Evolutionary conservation across 23 tunicate genomes (phyloP).

Genomic region (Ascidia mentula): DNA sequence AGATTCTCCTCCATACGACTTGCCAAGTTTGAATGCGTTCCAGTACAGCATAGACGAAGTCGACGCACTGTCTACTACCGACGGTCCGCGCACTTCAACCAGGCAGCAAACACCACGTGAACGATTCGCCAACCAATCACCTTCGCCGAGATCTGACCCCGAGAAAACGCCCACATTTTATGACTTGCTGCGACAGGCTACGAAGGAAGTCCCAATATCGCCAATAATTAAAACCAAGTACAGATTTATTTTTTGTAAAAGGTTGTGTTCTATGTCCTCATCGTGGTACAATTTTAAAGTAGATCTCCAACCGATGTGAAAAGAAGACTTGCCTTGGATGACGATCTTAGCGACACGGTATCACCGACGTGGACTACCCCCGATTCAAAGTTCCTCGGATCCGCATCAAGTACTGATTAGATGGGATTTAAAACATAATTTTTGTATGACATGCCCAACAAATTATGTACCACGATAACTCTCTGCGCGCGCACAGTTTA

Average conservation of each 20-base stretch:
- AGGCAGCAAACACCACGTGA: neutral
- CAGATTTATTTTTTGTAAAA: neutral
- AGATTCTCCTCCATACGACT: constrained; percentile 1
- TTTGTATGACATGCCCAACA: too few species aligned
- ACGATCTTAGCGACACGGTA: neutral
- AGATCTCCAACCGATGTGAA: neutral
- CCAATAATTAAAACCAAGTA: constrained; percentile 2
- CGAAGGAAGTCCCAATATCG: constrained; percentile 27
- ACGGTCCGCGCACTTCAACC: neutral
- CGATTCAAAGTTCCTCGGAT: neutral
- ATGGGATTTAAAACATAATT: too few species aligned
- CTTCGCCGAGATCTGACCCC: neutral
- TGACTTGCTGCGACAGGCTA: constrained; percentile 22
- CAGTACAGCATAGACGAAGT: neutral
- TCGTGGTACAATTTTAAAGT: neutral
- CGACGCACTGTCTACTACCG: neutral
- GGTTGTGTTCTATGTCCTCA: neutral
- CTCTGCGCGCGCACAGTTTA: too few species aligned
- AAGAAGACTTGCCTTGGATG: neutral
- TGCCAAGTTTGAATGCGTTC: neutral
- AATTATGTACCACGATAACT: too few species aligned
- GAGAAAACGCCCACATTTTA: constrained; percentile 16
- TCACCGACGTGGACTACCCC: neutral
- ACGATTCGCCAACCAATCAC: neutral
- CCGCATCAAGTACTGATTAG: neutral